A percentile compares a stretch with the other conserved stretches of the same genome.
Conservation (phyloP, 2,113 vertebrate genomes). For the Carassius carassius region DNA sequence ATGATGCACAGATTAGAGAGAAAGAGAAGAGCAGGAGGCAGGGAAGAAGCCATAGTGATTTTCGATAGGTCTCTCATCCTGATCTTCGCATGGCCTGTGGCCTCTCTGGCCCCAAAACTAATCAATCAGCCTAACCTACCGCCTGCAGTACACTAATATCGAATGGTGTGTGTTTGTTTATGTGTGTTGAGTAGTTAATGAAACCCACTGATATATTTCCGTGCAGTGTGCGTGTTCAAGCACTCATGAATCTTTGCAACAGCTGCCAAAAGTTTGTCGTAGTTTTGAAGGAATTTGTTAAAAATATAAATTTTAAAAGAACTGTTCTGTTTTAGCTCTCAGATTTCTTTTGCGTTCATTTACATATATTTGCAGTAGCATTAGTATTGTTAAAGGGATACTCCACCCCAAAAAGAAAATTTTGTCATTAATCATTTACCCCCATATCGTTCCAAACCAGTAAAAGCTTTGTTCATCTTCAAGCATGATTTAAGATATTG, state of each 20-base stretch:
- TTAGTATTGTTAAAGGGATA: too few species aligned
- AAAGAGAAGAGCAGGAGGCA: neutral
- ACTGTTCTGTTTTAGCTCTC: neutral
- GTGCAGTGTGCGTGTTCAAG: conserved; percentile 62
- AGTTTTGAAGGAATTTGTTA: neutral
- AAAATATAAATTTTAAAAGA: neutral
- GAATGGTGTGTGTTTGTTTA: conserved; percentile 60
- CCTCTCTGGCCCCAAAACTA: conserved; percentile 60
- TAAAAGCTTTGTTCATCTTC: too few species aligned
- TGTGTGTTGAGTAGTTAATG: conserved; percentile 30
- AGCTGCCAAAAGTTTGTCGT: neutral
- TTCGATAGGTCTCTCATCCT: conserved; percentile 74
- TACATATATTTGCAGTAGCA: neutral
- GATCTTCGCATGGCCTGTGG: conserved; percentile 71
- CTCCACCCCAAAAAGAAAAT: too few species aligned
- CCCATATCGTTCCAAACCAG: too few species aligned
- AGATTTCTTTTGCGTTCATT: neutral
- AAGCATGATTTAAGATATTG: too few species aligned
- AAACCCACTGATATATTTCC: conserved; percentile 28
- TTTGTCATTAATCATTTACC: too few species aligned
- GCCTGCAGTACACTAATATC: conserved; percentile 65
- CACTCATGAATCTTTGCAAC: conserved; percentile 54
- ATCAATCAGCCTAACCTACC: conserved; percentile 69
- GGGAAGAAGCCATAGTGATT: conserved; percentile 68
- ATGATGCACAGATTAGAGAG: conserved; percentile 43